A percentile compares a stretch with the other conserved stretches of the same genome.
These are phyloP conservation scores for Paradisaea rubra DNA, from an alignment of 2,113 vertebrate genomes.

Conservation along the genomic window DNA sequence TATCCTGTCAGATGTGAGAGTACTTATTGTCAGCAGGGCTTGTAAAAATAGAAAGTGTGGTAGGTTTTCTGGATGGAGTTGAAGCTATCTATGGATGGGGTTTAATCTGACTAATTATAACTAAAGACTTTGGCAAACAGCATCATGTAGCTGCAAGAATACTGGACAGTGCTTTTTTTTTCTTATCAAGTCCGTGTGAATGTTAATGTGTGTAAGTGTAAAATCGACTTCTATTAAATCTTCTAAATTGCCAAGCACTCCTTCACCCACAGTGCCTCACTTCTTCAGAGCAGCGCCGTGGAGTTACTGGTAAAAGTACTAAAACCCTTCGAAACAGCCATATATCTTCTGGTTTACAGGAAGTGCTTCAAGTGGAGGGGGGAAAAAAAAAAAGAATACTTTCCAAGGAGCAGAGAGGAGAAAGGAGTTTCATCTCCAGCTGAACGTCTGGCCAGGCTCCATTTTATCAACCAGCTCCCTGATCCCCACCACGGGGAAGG, in stretches of 20 bases:
- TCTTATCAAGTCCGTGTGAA: slow-evolving; percentile 11
- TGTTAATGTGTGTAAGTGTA: slow-evolving; percentile 62
- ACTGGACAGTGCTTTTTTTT: neutral
- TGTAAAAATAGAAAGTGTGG: slow-evolving; percentile 65
- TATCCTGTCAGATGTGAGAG: slow-evolving; percentile 56
- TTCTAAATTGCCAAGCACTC: slow-evolving; percentile 55
- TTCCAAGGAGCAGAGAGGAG: neutral
- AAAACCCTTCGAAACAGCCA: slow-evolving; percentile 47
- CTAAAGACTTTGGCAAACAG: slow-evolving; percentile 55
- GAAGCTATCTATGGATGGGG: slow-evolving; percentile 44
- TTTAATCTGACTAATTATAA: slow-evolving; percentile 53
- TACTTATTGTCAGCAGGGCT: slow-evolving; percentile 61
- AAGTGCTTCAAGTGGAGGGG: slow-evolving; percentile 10
- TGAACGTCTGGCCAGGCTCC: neutral
- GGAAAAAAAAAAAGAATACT: neutral
- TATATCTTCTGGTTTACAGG: slow-evolving; percentile 63
- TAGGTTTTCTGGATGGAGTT: slow-evolving; percentile 54
- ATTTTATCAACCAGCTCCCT: neutral
- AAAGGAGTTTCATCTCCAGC: neutral
- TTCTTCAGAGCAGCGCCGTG: neutral
- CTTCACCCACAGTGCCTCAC: slow-evolving; percentile 31
- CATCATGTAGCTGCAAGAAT: slow-evolving; percentile 6
- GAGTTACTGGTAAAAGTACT: slow-evolving; percentile 62
- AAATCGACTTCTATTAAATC: slow-evolving; percentile 67
- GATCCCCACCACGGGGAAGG: rapidly evolving